These are phyloP conservation scores for Cossypha niveicapilla DNA, from an alignment of 2,797 vertebrate genomes.

Conservation along the genomic window DNA sequence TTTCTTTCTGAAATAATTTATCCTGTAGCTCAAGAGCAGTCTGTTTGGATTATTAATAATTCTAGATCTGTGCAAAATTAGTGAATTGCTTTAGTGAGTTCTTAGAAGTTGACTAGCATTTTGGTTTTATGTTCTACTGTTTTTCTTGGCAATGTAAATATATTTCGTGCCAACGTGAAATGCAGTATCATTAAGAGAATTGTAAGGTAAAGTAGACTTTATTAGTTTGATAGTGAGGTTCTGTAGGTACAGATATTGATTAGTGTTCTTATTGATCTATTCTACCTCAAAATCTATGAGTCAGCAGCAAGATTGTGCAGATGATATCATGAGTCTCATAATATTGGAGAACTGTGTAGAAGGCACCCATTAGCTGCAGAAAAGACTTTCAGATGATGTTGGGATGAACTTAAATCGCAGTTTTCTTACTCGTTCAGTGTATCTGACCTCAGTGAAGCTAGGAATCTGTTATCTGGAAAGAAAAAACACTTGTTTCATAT, in stretches of 20 bases:
- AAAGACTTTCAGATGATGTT: background rate
- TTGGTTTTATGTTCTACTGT: background rate
- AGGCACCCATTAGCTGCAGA: background rate
- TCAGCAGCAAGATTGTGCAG: background rate
- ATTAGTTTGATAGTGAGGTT: background rate
- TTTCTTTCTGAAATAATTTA: background rate
- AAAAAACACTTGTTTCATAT: background rate
- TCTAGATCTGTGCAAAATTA: background rate
- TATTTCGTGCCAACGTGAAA: background rate
- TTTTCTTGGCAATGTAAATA: background rate
- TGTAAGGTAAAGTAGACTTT: background rate
- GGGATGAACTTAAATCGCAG: background rate
- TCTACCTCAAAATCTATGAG: background rate
- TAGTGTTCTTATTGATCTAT: background rate
- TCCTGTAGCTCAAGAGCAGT: background rate
- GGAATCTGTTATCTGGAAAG: background rate
- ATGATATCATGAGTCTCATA: rapidly evolving
- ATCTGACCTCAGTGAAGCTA: background rate
- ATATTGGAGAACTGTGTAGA: rapidly evolving
- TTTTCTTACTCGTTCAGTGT: background rate
- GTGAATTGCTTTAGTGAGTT: background rate
- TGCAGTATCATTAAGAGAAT: background rate
- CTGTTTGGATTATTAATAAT: background rate
- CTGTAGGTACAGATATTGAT: background rate
- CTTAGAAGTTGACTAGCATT: background rate